These are phyloP conservation scores for Atractosteus spatula DNA, from an alignment of 2,113 vertebrate genomes.

Conservation along the genomic window DNA sequence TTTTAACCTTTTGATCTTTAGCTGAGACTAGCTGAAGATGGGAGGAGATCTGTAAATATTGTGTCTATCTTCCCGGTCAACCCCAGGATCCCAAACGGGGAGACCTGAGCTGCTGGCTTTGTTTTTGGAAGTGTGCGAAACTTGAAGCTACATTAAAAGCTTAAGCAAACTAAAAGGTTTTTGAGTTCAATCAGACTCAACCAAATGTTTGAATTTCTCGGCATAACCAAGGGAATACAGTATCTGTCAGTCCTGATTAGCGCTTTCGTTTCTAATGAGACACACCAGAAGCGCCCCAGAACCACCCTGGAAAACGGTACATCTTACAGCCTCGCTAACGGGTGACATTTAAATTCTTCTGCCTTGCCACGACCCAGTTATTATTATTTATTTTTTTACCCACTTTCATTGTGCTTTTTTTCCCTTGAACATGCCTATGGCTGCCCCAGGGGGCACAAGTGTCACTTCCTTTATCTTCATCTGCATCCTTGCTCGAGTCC, in stretches of 20 bases:
- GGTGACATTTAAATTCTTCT: conserved; percentile 60
- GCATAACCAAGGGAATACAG: conserved; percentile 2
- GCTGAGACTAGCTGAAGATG: neutral
- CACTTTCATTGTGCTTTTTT: conserved; percentile 18
- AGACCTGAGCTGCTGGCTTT: neutral
- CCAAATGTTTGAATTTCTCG: conserved; percentile 1
- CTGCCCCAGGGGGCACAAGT: conserved; percentile 52
- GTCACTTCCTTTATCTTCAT: conserved; percentile 67
- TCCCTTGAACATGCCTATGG: conserved; percentile 32
- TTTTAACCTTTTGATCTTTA: neutral
- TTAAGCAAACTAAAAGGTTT: conserved; percentile 34
- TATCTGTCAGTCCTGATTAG: conserved; percentile 18
- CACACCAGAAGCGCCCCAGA: neutral
- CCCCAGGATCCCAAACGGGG: neutral
- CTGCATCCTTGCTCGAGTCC: conserved; percentile 47
- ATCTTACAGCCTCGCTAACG: conserved; percentile 31
- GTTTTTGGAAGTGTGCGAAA: neutral
- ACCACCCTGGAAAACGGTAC: neutral
- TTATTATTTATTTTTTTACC: conserved; percentile 17
- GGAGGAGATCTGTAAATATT: neutral
- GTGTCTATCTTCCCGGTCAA: neutral
- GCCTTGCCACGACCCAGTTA: conserved; percentile 40
- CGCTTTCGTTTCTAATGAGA: conserved; percentile 13
- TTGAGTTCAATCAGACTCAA: conserved; percentile 26
- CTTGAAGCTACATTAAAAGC: conserved; percentile 25